phyloP scores from a whole-genome alignment of 2,113 vertebrate genomes.

The Heterochromis multidens region DNA sequence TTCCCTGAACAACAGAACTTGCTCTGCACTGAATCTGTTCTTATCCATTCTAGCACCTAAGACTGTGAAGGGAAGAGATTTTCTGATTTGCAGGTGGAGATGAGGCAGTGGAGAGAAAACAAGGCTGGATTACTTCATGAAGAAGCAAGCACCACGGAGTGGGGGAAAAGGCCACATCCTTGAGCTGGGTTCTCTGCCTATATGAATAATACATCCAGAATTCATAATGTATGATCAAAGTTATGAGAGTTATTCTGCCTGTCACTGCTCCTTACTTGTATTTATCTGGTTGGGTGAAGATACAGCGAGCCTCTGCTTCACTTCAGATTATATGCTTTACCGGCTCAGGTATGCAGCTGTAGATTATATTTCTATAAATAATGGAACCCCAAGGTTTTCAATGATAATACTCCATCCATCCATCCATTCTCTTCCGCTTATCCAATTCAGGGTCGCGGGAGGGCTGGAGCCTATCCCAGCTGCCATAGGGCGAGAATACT shows the following conservation, averaged over 20 bases:
- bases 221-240: slow-evolving; percentile 69
- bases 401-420: no score
- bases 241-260: slow-evolving; percentile 50
- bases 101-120: slow-evolving; percentile 3
- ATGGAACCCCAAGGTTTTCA: no score
- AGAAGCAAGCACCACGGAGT: slow-evolving; percentile 14
- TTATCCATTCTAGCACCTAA: background rate
- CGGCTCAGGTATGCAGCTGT: background rate
- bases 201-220: slow-evolving; percentile 66
- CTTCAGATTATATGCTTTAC: background rate
- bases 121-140: slow-evolving; percentile 14
- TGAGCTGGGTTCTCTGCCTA: slow-evolving; percentile 17
- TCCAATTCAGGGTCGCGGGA: no score
- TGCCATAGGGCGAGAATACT: no score
- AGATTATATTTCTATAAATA: background rate
- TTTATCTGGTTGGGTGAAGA: slow-evolving; percentile 34
- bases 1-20: background rate
- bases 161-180: slow-evolving; percentile 45
- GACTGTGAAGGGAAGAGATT: background rate
- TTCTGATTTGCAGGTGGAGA: slow-evolving; percentile 27
- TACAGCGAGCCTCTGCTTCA: background rate
- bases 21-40: background rate
- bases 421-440: no score
- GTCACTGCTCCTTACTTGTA: slow-evolving; percentile 45
- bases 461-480: no score